Conservation (phyloP, 2,888 invertebrate species). For the Noctua fimbriata region DNA sequence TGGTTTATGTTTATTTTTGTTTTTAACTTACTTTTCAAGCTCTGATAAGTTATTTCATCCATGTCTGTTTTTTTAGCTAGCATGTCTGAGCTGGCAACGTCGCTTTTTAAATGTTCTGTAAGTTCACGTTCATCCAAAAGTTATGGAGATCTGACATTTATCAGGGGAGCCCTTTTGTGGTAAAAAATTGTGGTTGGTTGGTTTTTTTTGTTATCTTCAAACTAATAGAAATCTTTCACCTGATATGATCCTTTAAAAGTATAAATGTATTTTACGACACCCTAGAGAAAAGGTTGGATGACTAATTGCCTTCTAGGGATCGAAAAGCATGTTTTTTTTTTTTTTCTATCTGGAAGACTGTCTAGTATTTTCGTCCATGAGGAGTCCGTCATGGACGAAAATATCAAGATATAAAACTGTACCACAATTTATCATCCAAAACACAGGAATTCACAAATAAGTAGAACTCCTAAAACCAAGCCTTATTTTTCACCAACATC, state of each 20-base stretch:
- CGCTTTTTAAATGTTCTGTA: constrained; percentile 36
- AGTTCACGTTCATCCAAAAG: constrained; percentile 29
- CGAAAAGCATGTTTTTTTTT: not conserved
- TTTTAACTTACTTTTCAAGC: constrained; percentile 12
- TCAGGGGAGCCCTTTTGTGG: constrained; percentile 26
- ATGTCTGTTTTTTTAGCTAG: constrained; percentile 44
- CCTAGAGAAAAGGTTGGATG: constrained; percentile 20
- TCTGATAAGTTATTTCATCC: constrained; percentile 50
- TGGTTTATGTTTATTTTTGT: constrained; percentile 37
- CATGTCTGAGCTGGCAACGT: constrained; percentile 54
- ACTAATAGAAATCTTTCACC: constrained; percentile 36
- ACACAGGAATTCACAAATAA: not conserved
- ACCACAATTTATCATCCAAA: not conserved
- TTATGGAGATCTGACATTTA: constrained; percentile 44
- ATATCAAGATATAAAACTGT: not conserved
- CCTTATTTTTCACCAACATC: not conserved
- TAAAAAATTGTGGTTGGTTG: constrained; percentile 32
- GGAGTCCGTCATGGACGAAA: not conserved
- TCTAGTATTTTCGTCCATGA: no score
- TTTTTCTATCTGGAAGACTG: no score
- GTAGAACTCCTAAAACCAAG: not conserved
- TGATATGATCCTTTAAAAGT: constrained; percentile 42
- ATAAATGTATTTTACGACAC: constrained; percentile 25
- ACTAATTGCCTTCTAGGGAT: constrained; percentile 22
- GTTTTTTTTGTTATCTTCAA: constrained; percentile 24